These are phyloP conservation scores for Xestia ashworthii DNA, from an alignment of 2,888 invertebrate genomes.

Conservation along the genomic window DNA sequence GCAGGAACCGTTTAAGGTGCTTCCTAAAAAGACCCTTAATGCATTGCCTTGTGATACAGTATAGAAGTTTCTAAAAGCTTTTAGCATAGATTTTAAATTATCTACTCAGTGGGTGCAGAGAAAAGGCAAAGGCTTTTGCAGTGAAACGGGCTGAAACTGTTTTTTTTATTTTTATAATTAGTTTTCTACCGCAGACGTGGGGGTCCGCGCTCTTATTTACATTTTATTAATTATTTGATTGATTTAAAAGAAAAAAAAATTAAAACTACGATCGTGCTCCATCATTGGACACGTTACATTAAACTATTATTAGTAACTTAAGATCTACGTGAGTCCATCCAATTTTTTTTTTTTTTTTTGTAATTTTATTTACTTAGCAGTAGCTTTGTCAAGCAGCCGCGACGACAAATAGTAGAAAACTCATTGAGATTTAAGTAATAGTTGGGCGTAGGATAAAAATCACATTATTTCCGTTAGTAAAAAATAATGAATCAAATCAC, in stretches of 20 bases:
- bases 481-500: background rate
- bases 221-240: too few species aligned
- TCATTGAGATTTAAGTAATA: background rate
- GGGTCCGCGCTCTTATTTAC: too few species aligned
- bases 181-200: too few species aligned
- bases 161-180: too few species aligned
- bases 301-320: too few species aligned
- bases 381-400: background rate
- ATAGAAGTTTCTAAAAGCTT: conserved; percentile 2
- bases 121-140: background rate
- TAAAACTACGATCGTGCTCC: too few species aligned
- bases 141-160: too few species aligned
- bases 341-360: too few species aligned
- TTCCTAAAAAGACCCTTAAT: background rate
- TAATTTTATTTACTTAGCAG: background rate
- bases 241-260: too few species aligned
- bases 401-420: background rate
- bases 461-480: background rate
- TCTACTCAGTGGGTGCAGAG: background rate
- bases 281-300: too few species aligned
- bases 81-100: background rate
- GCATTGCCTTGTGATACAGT: background rate
- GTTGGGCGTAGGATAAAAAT: background rate
- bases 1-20: background rate
- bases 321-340: too few species aligned